Percentiles rank a stretch among this genome's conserved stretches.
Evolutionary conservation across 1,140 invertebrate species (phyloP).

Genomic region (Drosophila asahinai): DNA sequence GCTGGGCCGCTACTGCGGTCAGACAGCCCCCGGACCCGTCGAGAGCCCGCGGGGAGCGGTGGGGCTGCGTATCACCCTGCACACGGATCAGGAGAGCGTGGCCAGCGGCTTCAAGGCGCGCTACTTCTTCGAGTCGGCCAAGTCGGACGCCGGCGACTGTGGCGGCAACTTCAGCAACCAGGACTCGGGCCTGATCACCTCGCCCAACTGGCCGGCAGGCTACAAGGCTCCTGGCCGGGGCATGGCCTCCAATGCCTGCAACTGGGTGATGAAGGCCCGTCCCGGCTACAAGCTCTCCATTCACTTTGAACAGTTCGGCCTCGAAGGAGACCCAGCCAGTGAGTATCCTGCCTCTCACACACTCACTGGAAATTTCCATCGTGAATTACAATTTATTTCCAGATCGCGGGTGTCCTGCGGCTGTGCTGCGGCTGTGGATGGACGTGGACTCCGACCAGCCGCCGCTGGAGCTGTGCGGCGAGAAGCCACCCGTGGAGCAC

Average conservation of each 20-base stretch:
- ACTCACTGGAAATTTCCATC: no score
- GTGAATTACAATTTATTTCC: neutral
- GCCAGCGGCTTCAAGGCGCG: slow-evolving; percentile 96
- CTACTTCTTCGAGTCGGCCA: slow-evolving; percentile 94
- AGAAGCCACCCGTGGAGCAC: slow-evolving; percentile 89
- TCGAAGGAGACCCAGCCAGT: slow-evolving; percentile 94
- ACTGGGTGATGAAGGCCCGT: slow-evolving; percentile 95
- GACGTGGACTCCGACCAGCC: slow-evolving; percentile 88
- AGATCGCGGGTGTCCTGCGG: slow-evolving; percentile 95
- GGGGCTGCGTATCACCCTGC: slow-evolving; percentile 93
- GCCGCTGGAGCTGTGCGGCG: slow-evolving; percentile 95
- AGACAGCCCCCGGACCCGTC: slow-evolving; percentile 94
- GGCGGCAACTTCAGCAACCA: slow-evolving; percentile 94
- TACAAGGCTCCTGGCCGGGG: slow-evolving; percentile 92
- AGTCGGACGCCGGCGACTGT: slow-evolving; percentile 96
- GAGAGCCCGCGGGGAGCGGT: slow-evolving; percentile 94
- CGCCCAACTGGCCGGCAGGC: slow-evolving; percentile 94
- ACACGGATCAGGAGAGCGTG: slow-evolving; percentile 93
- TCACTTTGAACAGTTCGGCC: slow-evolving; percentile 94
- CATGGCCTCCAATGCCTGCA: slow-evolving; percentile 93
- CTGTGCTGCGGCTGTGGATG: slow-evolving; percentile 95
- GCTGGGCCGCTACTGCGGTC: slow-evolving; percentile 94
- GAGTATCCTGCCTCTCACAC: no score
- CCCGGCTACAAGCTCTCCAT: slow-evolving; percentile 93
- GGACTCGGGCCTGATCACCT: slow-evolving; percentile 94